Evolutionary conservation across 2,888 invertebrate genomes (phyloP).

Genomic region (Selenia dentaria): DNA sequence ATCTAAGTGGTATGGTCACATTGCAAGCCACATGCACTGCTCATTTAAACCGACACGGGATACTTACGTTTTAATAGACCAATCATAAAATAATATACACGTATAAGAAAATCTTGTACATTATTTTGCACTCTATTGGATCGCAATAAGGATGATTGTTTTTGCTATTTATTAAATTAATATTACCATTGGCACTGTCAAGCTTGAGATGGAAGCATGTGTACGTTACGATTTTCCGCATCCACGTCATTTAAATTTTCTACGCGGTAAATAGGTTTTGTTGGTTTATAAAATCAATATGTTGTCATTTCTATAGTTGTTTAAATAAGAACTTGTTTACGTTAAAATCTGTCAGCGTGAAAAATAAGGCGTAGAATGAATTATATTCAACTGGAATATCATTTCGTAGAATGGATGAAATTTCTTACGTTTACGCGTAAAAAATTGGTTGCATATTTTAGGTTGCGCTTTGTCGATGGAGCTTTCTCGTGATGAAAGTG

Average conservation of each 20-base stretch:
- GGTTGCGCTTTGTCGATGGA: too few relatives aligned
- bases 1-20: slow-evolving; percentile 41
- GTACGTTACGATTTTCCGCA: slow-evolving; percentile 4
- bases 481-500: too few relatives aligned
- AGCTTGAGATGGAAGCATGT: slow-evolving; percentile 29
- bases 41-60: slow-evolving; percentile 37
- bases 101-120: not conserved
- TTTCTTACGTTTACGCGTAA: too few relatives aligned
- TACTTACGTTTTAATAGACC: slow-evolving; percentile 41
- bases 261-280: slow-evolving; percentile 1
- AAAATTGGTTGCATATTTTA: too few relatives aligned
- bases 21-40: slow-evolving; percentile 44
- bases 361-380: too few relatives aligned
- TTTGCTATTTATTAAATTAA: not conserved
- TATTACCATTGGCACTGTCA: slow-evolving; percentile 28
- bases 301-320: not conserved
- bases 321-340: not conserved
- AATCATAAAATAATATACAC: slow-evolving; percentile 16
- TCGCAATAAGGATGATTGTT: slow-evolving; percentile 1
- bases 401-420: too few relatives aligned
- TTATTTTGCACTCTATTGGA: slow-evolving; percentile 5
- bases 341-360: too few relatives aligned
- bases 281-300: slow-evolving; percentile 5
- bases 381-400: too few relatives aligned
- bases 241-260: slow-evolving; percentile 1